Evolutionary conservation across 2,113 vertebrate species (phyloP), one percentile per base, ranked within the genome.

Genomic region (Azemiops feae): DNA sequence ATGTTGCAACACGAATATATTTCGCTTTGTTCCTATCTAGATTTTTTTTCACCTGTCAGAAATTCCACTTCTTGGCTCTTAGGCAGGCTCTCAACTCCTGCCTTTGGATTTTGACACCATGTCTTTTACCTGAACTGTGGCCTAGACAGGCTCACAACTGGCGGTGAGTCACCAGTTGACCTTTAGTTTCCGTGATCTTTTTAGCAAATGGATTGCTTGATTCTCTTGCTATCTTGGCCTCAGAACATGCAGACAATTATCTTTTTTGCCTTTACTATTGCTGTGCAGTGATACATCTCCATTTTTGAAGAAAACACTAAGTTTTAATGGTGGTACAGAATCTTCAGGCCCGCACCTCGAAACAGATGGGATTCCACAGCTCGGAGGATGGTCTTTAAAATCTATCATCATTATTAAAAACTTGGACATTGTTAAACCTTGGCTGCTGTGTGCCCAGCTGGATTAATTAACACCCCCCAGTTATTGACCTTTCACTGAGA

Each of bases 401-500:
- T 96, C 96, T 94, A 95, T 96, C 96, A 95, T 96, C 96, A 96
- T 97, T 95, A 96, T 95, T 96, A 96, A 97, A 96, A 96, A 91
- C 93, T 93, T 93, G 74, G 95, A 94, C 94, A 96, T 89, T 97
- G 95, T 96, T 96, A 97, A 97, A 96, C 95, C 94, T 93, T 95
- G 96, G 95, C 96, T 96, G 95, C 95, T 92, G 95, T 96, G 96
- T 96, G 95, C 96, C 96, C 92, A 88, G 96, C 96, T 97, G 97
- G 96, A 98, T 97, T 97, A 97, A 98, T 98, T 98, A 97, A 96
- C 96, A 97, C 94, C 95, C 96, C 97, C 96, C 95, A 96, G 94
- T 97, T 96, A 95, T 97, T 97, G 97, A 98, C 97, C 97, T 98
- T 97, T 97, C 95, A 94, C 96, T 94, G 94, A 94, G 91, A 95